Evolutionary conservation across 2,888 invertebrate species (phyloP).

Genomic region (Ypsolopha sequella): DNA sequence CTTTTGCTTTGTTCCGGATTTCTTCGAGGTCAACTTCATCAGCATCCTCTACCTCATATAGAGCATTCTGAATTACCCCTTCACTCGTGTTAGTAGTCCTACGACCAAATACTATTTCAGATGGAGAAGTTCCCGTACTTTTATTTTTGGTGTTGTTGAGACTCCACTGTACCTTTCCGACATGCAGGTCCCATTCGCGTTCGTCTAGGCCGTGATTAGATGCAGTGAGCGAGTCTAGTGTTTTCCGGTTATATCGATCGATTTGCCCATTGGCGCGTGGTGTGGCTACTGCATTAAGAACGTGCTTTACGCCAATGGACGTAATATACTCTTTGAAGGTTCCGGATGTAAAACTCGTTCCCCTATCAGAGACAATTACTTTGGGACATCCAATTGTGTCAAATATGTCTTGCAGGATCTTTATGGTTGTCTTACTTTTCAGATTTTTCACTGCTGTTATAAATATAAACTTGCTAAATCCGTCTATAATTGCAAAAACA

Average conservation of each 20-base stretch:
- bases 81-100: slow-evolving; percentile 6
- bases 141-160: slow-evolving; percentile 12
- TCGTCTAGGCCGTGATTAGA: slow-evolving; percentile 1
- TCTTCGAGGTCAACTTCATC: no score
- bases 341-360: slow-evolving; percentile 6
- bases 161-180: slow-evolving; percentile 9
- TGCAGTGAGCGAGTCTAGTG: slow-evolving; percentile 8
- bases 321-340: slow-evolving; percentile 2
- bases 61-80: not conserved
- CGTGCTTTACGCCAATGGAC: not conserved
- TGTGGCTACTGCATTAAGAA: slow-evolving; percentile 2
- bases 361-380: slow-evolving; percentile 6
- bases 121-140: slow-evolving; percentile 9
- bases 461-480: slow-evolving; percentile 7
- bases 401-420: slow-evolving; percentile 1
- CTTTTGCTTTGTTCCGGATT: no score
- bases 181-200: slow-evolving; percentile 7
- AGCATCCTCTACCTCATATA: no score
- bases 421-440: slow-evolving; percentile 3
- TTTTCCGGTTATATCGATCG: slow-evolving; percentile 5
- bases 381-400: slow-evolving; percentile 6
- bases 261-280: slow-evolving; percentile 7
- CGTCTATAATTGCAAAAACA: slow-evolving; percentile 5
- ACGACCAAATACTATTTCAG: slow-evolving; percentile 10
- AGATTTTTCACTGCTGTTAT: slow-evolving; percentile 5